Evolutionary conservation across 1,140 invertebrate species (phyloP), one percentile per base, ranked within the genome.

Genomic region (Carcinoscorpius rotundicauda): DNA sequence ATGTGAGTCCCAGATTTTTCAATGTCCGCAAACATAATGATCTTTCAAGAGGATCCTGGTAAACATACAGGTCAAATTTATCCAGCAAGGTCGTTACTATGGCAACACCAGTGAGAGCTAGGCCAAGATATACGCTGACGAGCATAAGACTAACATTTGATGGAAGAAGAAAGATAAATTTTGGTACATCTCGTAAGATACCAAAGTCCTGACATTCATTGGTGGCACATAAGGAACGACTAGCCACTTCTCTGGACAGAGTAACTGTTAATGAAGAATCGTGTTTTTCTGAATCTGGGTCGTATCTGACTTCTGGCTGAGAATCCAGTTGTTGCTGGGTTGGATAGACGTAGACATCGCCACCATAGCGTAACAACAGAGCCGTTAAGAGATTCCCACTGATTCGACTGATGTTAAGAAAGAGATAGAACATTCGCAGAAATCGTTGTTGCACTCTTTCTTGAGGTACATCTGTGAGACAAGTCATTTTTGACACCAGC

Each of bases 41-140:
- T 50, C 66, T 60, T 60, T 72, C 71, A 11, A 72, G 51, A 49
- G 69, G 71, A 56, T 71, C 69, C 57, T 72, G 68, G 3, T 71
- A 61, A 8, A 65, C 66, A 52, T 65, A 64, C 10, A 72, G 11
- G n/a, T 72, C 70, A 58, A 69, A 71, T 56, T 69, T 71, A 57
- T 72, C 64, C 64, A 72, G 52, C 8, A 72, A 61, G 4, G 65
- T 64, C 6, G 70, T 67, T 4, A 70, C 68, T 4, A 66, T 62
- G 0, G 66, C 67, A 6, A 72, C 58, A 29, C 67, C 71, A 3
- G 65, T 50, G 53, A 72, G 66, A 8, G 65, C 66, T n/a, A 72
- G 50, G 3, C 71, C 64, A 48, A 70, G 57, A 51, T 62, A 67
- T 48, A 65, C 66, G 8, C 61, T 62, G n/a, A 69, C 65, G n/a